Percentiles rank a stretch among this genome's conserved stretches.
phyloP scores from a whole-genome alignment of 2,113 vertebrate species.

The Smithornis capensis region DNA sequence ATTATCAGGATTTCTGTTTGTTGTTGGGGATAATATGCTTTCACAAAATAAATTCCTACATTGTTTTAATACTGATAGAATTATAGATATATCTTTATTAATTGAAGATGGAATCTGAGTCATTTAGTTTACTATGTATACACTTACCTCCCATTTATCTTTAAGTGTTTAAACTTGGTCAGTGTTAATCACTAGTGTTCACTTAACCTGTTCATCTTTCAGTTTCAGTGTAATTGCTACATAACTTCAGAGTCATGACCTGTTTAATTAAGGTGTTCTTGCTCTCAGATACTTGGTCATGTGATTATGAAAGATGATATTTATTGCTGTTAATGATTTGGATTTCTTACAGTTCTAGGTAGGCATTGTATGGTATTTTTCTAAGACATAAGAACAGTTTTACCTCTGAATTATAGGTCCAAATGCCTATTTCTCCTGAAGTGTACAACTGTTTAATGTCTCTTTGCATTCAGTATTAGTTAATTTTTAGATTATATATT shows the following conservation, averaged over 20 bases:
- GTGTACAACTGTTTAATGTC: neutral
- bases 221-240: slow-evolving; percentile 35
- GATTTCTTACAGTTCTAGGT: neutral
- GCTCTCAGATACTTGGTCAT: neutral
- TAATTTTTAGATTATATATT: neutral
- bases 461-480: neutral
- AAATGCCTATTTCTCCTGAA: neutral
- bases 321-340: neutral
- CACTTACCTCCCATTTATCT: neutral
- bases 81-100: neutral
- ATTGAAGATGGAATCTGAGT: neutral
- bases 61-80: neutral
- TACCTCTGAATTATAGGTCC: neutral
- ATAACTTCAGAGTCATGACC: slow-evolving; percentile 26
- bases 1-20: neutral
- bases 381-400: neutral
- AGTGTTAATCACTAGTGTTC: neutral
- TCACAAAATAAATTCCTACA: neutral
- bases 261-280: slow-evolving; percentile 49
- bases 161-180: neutral
- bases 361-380: neutral
- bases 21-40: neutral
- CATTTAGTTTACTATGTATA: neutral
- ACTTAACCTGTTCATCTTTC: slow-evolving; percentile 36
- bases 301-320: slow-evolving; percentile 35